Conservation (phyloP, 2,797 vertebrate genomes). For the Eulemur albifrons region DNA sequence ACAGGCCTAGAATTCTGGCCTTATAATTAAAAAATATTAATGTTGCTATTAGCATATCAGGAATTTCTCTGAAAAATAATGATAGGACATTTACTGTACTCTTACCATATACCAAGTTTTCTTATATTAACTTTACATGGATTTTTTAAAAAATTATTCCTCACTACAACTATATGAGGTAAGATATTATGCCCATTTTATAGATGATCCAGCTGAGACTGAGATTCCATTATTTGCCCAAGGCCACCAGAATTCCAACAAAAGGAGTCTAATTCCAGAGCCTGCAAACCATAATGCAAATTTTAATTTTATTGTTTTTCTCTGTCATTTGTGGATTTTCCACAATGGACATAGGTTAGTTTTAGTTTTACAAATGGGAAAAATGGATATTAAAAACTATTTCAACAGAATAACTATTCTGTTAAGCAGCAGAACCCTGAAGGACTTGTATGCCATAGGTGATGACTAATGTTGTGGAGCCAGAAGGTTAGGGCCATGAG, state of each 20-base stretch:
- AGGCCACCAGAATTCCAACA: not conserved
- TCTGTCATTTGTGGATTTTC: not conserved
- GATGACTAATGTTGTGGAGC: not conserved
- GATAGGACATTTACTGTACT: not conserved
- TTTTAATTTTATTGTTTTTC: not conserved
- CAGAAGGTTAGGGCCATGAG: not conserved
- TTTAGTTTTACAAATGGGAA: not conserved
- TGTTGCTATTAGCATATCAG: not conserved
- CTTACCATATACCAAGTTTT: not conserved
- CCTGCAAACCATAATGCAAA: not conserved
- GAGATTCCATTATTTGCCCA: not conserved
- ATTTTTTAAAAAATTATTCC: not conserved
- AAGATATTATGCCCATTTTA: not conserved
- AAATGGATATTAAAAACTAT: not conserved
- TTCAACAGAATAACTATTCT: not conserved
- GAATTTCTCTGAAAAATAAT: conserved; percentile 21
- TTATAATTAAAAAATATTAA: not conserved
- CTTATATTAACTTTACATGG: not conserved
- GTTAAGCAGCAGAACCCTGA: not conserved
- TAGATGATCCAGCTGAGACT: not conserved
- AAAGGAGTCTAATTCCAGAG: not conserved
- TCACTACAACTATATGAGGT: not conserved
- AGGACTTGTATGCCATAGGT: not conserved
- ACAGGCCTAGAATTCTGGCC: not conserved
- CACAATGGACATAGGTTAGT: not conserved